phyloP scores from a whole-genome alignment of 2,113 vertebrate species.

The Lepisosteus oculatus region DNA sequence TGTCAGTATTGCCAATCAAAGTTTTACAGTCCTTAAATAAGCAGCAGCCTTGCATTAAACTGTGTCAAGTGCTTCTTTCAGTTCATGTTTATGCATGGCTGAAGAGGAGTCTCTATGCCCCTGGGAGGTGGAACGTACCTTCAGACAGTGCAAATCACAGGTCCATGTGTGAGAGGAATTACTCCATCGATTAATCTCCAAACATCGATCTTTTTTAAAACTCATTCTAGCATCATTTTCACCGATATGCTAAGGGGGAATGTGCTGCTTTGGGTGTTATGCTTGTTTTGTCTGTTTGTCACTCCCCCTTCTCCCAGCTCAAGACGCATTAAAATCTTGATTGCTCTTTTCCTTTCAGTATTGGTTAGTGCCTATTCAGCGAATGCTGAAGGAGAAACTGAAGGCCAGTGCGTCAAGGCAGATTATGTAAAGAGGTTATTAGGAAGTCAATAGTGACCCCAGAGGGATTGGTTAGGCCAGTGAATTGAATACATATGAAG shows the following conservation, averaged over 20 bases:
- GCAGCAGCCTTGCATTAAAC: constrained; percentile 2
- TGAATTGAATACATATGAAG: constrained; percentile 8
- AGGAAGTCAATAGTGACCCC: constrained; percentile 10
- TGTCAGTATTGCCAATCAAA: constrained; percentile 1
- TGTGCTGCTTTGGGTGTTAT: neutral
- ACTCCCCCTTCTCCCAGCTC: neutral
- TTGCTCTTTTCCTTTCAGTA: constrained; percentile 2
- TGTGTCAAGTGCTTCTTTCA: neutral
- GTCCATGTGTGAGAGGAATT: neutral
- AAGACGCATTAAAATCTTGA: neutral
- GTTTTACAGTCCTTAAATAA: constrained; percentile 1
- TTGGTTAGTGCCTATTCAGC: constrained; percentile 17
- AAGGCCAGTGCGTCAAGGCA: constrained; percentile 13
- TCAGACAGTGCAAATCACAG: neutral
- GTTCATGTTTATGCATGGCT: neutral
- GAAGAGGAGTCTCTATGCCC: neutral
- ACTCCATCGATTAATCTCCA: constrained; percentile 1
- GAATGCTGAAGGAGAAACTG: constrained; percentile 4
- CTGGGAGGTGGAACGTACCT: neutral
- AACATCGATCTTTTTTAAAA: neutral
- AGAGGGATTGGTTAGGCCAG: neutral
- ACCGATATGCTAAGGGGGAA: neutral
- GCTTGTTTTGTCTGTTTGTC: constrained; percentile 1
- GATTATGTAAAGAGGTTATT: constrained; percentile 17
- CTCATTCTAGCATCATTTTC: neutral